phyloP scores from a whole-genome alignment of 2,113 vertebrate species.

The Forbesichthys papilliferus region DNA sequence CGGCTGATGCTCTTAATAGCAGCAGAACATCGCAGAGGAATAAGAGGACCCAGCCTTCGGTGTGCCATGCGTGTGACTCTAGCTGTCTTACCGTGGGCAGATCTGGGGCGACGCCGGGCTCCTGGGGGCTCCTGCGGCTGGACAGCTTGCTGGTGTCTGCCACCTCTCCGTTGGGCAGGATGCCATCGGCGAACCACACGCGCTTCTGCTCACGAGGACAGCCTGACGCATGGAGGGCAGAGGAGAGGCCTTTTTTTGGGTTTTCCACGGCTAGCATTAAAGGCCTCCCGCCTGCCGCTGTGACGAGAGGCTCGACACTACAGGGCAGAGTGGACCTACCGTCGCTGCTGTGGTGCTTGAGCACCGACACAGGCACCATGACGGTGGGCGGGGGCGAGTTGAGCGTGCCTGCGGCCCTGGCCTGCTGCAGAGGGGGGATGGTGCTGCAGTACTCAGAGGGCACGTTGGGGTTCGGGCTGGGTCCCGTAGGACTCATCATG shows the following conservation, averaged over 20 bases:
- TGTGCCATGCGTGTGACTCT: background rate
- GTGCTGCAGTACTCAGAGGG: conserved; percentile 81
- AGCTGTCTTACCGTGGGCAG: conserved; percentile 49
- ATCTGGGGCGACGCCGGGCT: conserved; percentile 67
- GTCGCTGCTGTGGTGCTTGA: conserved; percentile 85
- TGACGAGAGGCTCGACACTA: background rate
- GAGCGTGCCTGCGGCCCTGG: conserved; percentile 73
- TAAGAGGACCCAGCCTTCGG: no score
- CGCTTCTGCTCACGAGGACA: conserved; percentile 86
- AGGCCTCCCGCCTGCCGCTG: no score
- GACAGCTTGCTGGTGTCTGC: conserved; percentile 86
- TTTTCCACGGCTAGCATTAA: background rate
- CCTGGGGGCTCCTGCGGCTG: conserved; percentile 77
- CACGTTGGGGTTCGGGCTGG: conserved; percentile 79
- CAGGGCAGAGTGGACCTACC: conserved; percentile 66
- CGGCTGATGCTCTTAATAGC: no score
- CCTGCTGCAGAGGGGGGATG: conserved; percentile 81
- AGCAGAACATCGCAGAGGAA: no score
- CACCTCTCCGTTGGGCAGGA: conserved; percentile 92
- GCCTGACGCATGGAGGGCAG: conserved; percentile 60
- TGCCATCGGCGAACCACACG: conserved; percentile 96
- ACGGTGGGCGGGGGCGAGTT: conserved; percentile 83
- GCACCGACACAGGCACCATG: conserved; percentile 83
- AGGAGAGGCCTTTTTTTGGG: background rate
- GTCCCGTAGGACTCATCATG: conserved; percentile 93